Conservation (phyloP, 2,113 vertebrate species). For the Ahaetulla prasina region DNA sequence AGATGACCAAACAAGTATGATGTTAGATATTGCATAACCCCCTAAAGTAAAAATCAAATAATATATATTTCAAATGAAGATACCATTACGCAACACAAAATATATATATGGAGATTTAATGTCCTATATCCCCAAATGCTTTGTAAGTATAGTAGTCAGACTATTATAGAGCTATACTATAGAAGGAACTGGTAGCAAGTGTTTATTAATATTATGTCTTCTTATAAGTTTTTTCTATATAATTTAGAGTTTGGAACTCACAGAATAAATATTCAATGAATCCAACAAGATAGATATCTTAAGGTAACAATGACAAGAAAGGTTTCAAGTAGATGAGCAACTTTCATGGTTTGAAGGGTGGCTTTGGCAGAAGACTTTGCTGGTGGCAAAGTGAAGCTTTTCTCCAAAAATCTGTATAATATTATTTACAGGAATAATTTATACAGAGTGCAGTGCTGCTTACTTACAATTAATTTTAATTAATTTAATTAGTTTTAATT, state of each 20-base stretch:
- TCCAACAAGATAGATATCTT: neutral
- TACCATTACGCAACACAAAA: neutral
- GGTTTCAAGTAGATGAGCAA: neutral
- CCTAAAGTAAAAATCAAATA: neutral
- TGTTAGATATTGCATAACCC: neutral
- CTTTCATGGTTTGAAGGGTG: neutral
- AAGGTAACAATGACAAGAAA: neutral
- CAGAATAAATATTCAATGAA: neutral
- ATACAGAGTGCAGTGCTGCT: neutral
- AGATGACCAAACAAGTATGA: neutral
- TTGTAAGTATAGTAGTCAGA: neutral
- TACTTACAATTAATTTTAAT: neutral
- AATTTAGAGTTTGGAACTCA: neutral
- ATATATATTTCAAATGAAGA: neutral
- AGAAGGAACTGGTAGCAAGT: neutral
- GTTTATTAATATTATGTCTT: neutral
- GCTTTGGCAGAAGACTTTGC: neutral
- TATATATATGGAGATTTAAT: neutral
- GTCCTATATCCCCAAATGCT: neutral
- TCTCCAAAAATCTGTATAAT: neutral
- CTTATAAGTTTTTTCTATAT: neutral
- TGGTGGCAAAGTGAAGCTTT: neutral
- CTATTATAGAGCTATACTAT: neutral
- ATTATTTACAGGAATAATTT: neutral
- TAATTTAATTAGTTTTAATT: neutral